Percentiles rank a stretch among this genome's conserved stretches.
Evolutionary conservation across 2,113 vertebrate species (phyloP).

Genomic region (Gopherus evgoodei): DNA sequence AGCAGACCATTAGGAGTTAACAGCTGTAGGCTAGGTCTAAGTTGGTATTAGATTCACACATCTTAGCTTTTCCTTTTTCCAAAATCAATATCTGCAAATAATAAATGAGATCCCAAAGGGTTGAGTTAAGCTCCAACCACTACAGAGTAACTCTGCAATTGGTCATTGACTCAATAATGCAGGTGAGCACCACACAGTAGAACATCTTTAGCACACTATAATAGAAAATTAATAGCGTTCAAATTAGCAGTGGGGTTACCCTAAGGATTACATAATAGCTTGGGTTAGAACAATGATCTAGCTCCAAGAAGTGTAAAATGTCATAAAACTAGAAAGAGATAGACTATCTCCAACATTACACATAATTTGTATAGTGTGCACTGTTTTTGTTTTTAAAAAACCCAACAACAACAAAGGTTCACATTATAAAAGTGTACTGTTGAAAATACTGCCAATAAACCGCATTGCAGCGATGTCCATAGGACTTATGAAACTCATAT

Average conservation of each 20-base stretch:
- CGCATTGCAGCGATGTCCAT: conserved; percentile 54
- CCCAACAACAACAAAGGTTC: conserved; percentile 45
- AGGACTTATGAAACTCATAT: conserved; percentile 47
- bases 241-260: conserved; percentile 91
- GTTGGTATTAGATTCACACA: conserved; percentile 86
- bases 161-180: conserved; percentile 93
- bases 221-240: conserved; percentile 97
- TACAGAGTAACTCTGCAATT: conserved; percentile 88
- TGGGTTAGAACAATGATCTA: conserved; percentile 89
- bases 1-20: conserved; percentile 85
- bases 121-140: conserved; percentile 87
- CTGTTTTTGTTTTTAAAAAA: not conserved
- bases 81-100: conserved; percentile 99
- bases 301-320: conserved; percentile 85
- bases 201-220: conserved; percentile 93
- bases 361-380: conserved; percentile 69
- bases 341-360: conserved; percentile 46
- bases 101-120: conserved; percentile 98
- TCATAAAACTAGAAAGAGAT: conserved; percentile 73
- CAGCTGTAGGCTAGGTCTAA: conserved; percentile 85
- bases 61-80: conserved; percentile 85
- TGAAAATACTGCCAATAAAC: conserved; percentile 62
- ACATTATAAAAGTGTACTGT: conserved; percentile 28
- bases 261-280: conserved; percentile 92
- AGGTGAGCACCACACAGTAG: conserved; percentile 89